These are phyloP conservation scores for Hippolais icterina DNA, from an alignment of 2,113 vertebrate species.

Conservation along the genomic window DNA sequence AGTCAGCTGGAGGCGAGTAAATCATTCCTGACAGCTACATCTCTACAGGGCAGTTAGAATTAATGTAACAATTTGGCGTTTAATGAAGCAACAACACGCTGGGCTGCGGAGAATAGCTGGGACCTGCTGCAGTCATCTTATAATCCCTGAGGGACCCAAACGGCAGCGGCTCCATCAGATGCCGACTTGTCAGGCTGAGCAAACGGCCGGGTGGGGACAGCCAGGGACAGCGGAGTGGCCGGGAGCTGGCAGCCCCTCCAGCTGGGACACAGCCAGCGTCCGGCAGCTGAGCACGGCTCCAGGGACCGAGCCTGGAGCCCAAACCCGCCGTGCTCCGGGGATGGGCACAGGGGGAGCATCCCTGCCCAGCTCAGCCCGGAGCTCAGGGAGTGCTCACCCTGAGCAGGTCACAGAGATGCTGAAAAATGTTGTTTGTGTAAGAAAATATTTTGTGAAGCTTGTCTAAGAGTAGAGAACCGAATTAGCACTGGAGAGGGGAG, in stretches of 20 bases:
- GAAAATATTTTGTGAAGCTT: background rate
- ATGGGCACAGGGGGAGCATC: background rate
- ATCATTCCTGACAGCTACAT: constrained; percentile 90
- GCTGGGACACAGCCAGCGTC: background rate
- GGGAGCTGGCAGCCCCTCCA: background rate
- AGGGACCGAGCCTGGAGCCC: background rate
- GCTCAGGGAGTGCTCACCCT: fast-evolving
- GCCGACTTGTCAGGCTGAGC: constrained; percentile 26
- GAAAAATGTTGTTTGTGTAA: fast-evolving
- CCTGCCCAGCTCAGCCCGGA: fast-evolving
- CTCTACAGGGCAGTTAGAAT: constrained; percentile 86
- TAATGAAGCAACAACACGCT: constrained; percentile 84
- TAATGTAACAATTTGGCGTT: constrained; percentile 87
- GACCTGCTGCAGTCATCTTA: constrained; percentile 41
- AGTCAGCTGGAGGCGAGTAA: constrained; percentile 84
- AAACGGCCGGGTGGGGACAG: background rate
- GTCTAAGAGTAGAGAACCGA: background rate
- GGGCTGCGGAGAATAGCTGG: constrained; percentile 37
- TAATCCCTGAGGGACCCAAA: constrained; percentile 51
- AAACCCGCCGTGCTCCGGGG: fast-evolving
- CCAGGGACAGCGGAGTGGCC: background rate
- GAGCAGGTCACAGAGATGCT: background rate
- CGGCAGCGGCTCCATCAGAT: constrained; percentile 54
- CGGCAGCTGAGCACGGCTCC: background rate
- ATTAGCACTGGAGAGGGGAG: background rate